Evolutionary conservation across 2,113 vertebrate genomes (phyloP), one percentile per base, ranked within the genome.

Genomic region (Symphodus melops): DNA sequence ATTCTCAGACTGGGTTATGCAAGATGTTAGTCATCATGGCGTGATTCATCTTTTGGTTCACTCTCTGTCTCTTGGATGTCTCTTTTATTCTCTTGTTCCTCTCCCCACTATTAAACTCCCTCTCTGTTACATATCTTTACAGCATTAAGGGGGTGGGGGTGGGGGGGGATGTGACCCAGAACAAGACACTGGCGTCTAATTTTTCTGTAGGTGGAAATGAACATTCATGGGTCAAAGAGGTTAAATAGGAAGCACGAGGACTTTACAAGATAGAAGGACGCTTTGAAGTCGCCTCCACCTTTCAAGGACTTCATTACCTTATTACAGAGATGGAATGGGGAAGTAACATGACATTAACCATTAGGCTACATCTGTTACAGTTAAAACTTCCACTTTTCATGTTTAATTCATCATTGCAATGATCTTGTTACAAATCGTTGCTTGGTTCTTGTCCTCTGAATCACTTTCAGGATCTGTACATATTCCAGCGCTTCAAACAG

Each of bases 1-100:
- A 90, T 90, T 91, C 89, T 89, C 86, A 75, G 88, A 84, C 79
- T 44, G 44, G 70, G 68, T 94, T 93, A 93, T 91, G 87, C 88
- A 92, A 93, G 82, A 72, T 2, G 59, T 93, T 92, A 93, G 88
- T 93, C 92, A 93, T 86, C 81, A 13, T 44, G 41, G 66, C 54
- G 67, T 92, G 86, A 92, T 86, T 92, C 88, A 88, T 79, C 84
- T 23, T 61, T 61, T 42, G 14, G 48, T 59, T 68, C 55, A 53
- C 36, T 65, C 39, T 23, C 62, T 23, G 9, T 78, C 63, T 77
- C 56, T 44, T 58, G 28, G 44, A 51, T 58, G 28, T 66, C 37
- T 53, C 49, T 73, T 61, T 73, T 41, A 55, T 71, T 54, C 49
- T 72, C 59, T 75, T 1, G 9, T 11, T 56, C 25, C 9, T 65